These are phyloP conservation scores for Synodontis membranacea DNA, from an alignment of 2,113 vertebrate species.

Conservation along the genomic window DNA sequence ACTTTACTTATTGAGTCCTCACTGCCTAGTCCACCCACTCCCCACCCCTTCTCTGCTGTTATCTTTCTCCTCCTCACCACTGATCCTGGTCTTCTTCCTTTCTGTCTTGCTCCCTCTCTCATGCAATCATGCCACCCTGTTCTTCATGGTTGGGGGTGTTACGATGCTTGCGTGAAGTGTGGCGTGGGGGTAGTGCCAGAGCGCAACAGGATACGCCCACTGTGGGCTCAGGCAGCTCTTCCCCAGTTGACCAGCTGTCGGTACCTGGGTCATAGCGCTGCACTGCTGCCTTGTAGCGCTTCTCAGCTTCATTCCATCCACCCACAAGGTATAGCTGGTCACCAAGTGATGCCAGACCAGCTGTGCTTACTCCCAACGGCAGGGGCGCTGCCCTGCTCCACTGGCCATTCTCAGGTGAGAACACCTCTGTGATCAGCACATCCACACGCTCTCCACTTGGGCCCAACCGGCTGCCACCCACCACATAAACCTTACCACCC, in stretches of 20 bases:
- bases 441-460: constrained; percentile 76
- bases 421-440: constrained; percentile 76
- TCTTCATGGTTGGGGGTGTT: constrained; percentile 69
- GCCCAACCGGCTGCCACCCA: constrained; percentile 81
- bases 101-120: constrained; percentile 27
- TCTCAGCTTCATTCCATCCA: constrained; percentile 80
- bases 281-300: constrained; percentile 78
- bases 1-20: constrained; percentile 29
- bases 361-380: constrained; percentile 77
- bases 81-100: constrained; percentile 15
- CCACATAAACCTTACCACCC: constrained; percentile 71
- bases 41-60: constrained; percentile 23
- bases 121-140: constrained; percentile 61
- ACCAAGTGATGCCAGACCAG: constrained; percentile 70
- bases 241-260: constrained; percentile 72
- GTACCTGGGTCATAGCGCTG: constrained; percentile 77
- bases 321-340: constrained; percentile 75
- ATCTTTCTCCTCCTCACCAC: constrained; percentile 1
- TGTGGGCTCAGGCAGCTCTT: constrained; percentile 77
- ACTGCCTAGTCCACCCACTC: constrained; percentile 1
- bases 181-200: constrained; percentile 71
- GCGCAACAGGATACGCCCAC: constrained; percentile 82
- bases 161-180: constrained; percentile 67
- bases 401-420: constrained; percentile 61
- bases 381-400: constrained; percentile 74